These are phyloP conservation scores for Gracilinanus agilis DNA, from an alignment of 2,113 vertebrate species.

Conservation along the genomic window DNA sequence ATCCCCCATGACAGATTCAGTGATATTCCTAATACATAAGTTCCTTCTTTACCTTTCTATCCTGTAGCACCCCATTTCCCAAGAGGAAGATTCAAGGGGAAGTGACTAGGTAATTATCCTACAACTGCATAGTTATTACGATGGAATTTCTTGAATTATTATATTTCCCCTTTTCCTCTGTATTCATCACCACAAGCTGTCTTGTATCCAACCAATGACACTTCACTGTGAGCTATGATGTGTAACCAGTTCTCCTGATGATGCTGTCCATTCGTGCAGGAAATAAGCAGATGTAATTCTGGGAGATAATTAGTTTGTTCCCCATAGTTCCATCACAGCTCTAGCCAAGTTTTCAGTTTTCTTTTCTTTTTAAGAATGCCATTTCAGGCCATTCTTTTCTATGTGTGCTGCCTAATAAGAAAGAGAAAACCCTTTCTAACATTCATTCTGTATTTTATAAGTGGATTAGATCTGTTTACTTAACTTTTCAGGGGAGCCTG, in stretches of 20 bases:
- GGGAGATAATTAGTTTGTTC: slow-evolving; percentile 80
- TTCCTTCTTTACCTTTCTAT: background rate
- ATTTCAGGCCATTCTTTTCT: background rate
- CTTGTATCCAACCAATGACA: slow-evolving; percentile 59
- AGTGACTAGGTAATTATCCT: slow-evolving; percentile 81
- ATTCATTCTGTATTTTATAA: background rate
- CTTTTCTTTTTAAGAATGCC: slow-evolving; percentile 51
- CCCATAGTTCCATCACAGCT: slow-evolving; percentile 45
- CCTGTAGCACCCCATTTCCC: background rate
- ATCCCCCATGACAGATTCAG: background rate
- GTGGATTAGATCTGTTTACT: background rate
- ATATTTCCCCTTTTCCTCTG: slow-evolving; percentile 76
- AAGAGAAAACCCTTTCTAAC: background rate
- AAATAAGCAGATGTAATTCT: slow-evolving; percentile 78
- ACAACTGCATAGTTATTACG: slow-evolving; percentile 71
- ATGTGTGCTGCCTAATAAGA: background rate
- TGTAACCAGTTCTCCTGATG: slow-evolving; percentile 67
- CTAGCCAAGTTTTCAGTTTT: background rate
- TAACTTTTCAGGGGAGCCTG: background rate
- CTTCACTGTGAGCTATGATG: slow-evolving; percentile 76
- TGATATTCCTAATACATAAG: background rate
- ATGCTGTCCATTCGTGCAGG: slow-evolving; percentile 78
- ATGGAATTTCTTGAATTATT: slow-evolving; percentile 72
- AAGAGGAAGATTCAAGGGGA: slow-evolving; percentile 65
- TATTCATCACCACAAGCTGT: slow-evolving; percentile 78